Conservation (phyloP, 2,888 invertebrate species). For the Pollenia angustigena region DNA sequence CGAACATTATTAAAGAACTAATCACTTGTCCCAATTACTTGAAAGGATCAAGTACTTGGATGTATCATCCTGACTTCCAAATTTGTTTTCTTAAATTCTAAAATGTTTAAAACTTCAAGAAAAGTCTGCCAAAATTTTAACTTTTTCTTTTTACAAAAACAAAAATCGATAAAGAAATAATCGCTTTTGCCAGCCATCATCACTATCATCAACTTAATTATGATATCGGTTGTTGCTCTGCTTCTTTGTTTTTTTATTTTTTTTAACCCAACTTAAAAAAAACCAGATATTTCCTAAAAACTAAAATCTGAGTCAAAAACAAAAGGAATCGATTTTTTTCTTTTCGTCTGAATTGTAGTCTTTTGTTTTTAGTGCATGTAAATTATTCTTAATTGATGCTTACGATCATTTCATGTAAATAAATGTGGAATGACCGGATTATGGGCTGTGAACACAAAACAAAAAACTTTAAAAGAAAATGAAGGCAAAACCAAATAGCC, state of each 20-base stretch:
- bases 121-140: not conserved
- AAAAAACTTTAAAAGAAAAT: conserved; percentile 21
- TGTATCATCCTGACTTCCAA: too few relatives aligned
- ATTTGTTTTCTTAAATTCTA: too few relatives aligned
- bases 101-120: too few relatives aligned
- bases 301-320: not conserved
- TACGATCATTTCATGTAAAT: conserved; percentile 67
- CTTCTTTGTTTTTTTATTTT: not conserved
- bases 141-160: conserved; percentile 4
- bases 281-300: conserved; percentile 19
- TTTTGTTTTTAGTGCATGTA: conserved; percentile 74
- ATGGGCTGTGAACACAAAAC: conserved; percentile 61
- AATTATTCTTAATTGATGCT: conserved; percentile 78
- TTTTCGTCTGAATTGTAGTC: conserved; percentile 20
- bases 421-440: conserved; percentile 68
- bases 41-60: not conserved
- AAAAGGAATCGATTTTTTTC: conserved; percentile 10
- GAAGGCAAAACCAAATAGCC: not conserved
- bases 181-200: conserved; percentile 8
- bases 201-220: conserved; percentile 57
- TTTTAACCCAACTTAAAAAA: conserved; percentile 1
- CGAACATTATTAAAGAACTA: too few relatives aligned
- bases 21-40: not conserved
- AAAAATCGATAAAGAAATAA: conserved; percentile 10
- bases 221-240: conserved; percentile 12